Base-by-base conservation (phyloP, 2,113 vertebrate genomes). In the Microtus montanus region DNA sequence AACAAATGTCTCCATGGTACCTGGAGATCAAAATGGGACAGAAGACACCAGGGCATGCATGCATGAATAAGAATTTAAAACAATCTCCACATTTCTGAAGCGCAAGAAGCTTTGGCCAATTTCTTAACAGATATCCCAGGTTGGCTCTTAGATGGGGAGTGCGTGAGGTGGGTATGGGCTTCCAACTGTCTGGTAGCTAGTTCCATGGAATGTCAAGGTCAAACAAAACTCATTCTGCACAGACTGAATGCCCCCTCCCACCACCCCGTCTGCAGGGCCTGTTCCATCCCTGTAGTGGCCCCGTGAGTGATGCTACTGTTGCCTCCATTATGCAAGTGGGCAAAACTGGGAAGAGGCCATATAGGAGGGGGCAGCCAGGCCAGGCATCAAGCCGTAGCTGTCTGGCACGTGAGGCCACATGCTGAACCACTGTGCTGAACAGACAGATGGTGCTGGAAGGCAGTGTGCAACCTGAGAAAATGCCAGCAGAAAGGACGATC, bases 191-290 rank as follows among this genome's bases (percentile, higher is more conserved):
- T 49, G 73, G 54, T 26, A 49, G 13, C 33, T 78, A 12, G 47
- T 12, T 61, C 35, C 28, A 7, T 2, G 2, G 66, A 44, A 15
- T 35, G 61, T 44, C 63, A 77, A 44, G 61, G 38, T 41, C 78
- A 49, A 49, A 61, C 24, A 44, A 47, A 8, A 3, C 49, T 6
- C 20, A 15, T 26, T 26, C 2, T 11, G 13, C 1, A n/a, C 52
- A 38, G 7, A 33, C 63, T 5, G 0, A 1, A 0, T 3, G 0
- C 2, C 24, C 35, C 26, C 38, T 5, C 1, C 20, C 6, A 1
- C 4, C 9, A 1, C 66, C 24, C 2, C 30, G 0, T 3, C 5
- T 7, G 6, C n/a, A 0, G 4, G 2, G 17, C 63, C 38, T 3
- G 11, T 38, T 3, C 11, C 17, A 47, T 15, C 74, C 52, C 44